phyloP scores from a whole-genome alignment of 2,797 vertebrate genomes.

The Eutrigla gurnardus region DNA sequence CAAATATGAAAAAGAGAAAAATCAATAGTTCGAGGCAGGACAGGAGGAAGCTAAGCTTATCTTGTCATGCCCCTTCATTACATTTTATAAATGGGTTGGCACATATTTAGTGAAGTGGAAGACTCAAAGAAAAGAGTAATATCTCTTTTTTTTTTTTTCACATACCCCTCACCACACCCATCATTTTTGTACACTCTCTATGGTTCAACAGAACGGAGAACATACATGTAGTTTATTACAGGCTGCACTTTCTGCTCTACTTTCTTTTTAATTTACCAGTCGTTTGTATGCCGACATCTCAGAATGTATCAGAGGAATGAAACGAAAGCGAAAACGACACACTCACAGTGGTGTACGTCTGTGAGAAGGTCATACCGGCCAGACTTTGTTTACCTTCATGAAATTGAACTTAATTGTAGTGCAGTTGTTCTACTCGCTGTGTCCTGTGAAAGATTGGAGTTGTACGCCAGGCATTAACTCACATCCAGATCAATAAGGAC shows the following conservation, averaged over 20 bases:
- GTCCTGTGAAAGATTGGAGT: slow-evolving; percentile 56
- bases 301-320: slow-evolving; percentile 19
- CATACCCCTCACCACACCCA: background rate
- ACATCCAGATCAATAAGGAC: slow-evolving; percentile 70
- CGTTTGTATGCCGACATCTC: background rate
- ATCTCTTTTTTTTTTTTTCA: too few species aligned
- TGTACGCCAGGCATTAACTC: slow-evolving; percentile 67
- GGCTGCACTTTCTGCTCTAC: background rate
- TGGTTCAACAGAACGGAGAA: slow-evolving; percentile 9
- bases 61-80: too few species aligned
- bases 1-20: too few species aligned
- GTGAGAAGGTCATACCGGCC: slow-evolving; percentile 33
- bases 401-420: slow-evolving; percentile 53
- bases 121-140: background rate
- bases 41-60: too few species aligned
- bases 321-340: slow-evolving; percentile 39
- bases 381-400: slow-evolving; percentile 37
- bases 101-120: too few species aligned
- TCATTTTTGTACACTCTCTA: background rate
- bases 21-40: too few species aligned
- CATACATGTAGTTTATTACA: background rate
- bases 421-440: slow-evolving; percentile 38
- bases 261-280: background rate
- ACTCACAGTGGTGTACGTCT: slow-evolving; percentile 13
- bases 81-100: too few species aligned